Conservation (phyloP, 2,797 vertebrate genomes). For the Acanthurus leucopareius region DNA sequence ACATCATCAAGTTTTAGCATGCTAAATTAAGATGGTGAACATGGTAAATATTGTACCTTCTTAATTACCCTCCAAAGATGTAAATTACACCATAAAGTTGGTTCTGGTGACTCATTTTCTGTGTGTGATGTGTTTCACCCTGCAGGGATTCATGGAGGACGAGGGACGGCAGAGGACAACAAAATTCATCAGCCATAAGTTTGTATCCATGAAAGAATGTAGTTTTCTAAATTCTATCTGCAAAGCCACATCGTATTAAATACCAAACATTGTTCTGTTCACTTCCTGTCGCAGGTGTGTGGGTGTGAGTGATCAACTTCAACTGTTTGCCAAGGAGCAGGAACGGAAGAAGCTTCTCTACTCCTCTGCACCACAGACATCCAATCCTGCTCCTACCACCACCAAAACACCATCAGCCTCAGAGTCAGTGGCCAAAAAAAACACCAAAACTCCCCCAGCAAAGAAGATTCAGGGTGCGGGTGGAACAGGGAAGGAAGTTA, state of each 20-base stretch:
- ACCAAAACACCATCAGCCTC: slow-evolving; percentile 13
- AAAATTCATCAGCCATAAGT: slow-evolving; percentile 92
- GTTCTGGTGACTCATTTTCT: not conserved
- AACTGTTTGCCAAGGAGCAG: slow-evolving; percentile 91
- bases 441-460: not conserved
- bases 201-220: slow-evolving; percentile 31
- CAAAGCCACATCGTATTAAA: not conserved
- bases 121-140: not conserved
- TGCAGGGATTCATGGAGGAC: slow-evolving; percentile 97
- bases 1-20: too few species aligned
- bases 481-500: slow-evolving; percentile 42
- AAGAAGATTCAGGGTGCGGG: slow-evolving; percentile 25
- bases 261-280: not conserved
- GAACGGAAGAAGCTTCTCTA: slow-evolving; percentile 89
- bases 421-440: not conserved
- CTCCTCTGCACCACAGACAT: slow-evolving; percentile 44
- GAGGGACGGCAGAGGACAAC: slow-evolving; percentile 96
- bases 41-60: too few species aligned
- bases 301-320: slow-evolving; percentile 90
- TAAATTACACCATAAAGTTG: not conserved
- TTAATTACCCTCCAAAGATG: too few species aligned
- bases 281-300: slow-evolving; percentile 82
- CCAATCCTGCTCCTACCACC: not conserved
- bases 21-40: too few species aligned
- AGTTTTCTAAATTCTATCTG: not conserved